These are phyloP conservation scores for Tyrophagus putrescentiae DNA, from an alignment of 1,140 invertebrate genomes.

Conservation along the genomic window DNA sequence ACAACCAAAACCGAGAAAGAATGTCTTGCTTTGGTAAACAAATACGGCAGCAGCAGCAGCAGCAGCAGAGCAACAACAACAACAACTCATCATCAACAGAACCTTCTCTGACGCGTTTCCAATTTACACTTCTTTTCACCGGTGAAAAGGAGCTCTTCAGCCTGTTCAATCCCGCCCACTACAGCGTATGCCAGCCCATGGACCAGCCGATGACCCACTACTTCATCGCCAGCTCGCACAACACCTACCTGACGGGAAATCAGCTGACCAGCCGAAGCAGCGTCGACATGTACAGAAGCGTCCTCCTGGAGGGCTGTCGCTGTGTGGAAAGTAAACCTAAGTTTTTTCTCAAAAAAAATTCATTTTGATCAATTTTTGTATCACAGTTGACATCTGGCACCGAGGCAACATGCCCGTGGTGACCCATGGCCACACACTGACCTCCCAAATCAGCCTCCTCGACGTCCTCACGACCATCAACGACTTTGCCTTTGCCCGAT, in stretches of 20 bases:
- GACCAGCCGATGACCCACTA: conserved; percentile 45
- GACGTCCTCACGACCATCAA: conserved; percentile 42
- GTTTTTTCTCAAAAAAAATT: too few relatives aligned
- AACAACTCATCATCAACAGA: too few relatives aligned
- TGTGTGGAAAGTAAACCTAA: conserved; percentile 41
- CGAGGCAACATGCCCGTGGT: conserved; percentile 42
- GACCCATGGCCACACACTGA: conserved; percentile 45
- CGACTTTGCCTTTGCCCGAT: conserved; percentile 42
- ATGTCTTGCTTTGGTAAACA: too few relatives aligned
- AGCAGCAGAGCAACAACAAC: too few relatives aligned
- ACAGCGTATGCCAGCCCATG: conserved; percentile 45
- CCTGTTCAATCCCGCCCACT: conserved; percentile 33
- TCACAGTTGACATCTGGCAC: conserved; percentile 49
- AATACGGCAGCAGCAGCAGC: too few relatives aligned
- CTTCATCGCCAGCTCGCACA: conserved; percentile 50
- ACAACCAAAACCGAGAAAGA: too few relatives aligned
- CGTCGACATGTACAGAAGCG: conserved; percentile 41
- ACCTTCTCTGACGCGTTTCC: too few relatives aligned
- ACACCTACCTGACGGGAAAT: too few relatives aligned
- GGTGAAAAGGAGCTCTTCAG: too few relatives aligned
- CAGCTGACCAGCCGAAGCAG: conserved; percentile 42
- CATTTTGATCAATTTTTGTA: too few relatives aligned
- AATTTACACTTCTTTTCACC: too few relatives aligned
- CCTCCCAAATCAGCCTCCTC: conserved; percentile 40
- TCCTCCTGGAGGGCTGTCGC: conserved; percentile 37